Base-by-base conservation (phyloP, 2,888 invertebrate species). In the Ditylenchus weischeri region DNA sequence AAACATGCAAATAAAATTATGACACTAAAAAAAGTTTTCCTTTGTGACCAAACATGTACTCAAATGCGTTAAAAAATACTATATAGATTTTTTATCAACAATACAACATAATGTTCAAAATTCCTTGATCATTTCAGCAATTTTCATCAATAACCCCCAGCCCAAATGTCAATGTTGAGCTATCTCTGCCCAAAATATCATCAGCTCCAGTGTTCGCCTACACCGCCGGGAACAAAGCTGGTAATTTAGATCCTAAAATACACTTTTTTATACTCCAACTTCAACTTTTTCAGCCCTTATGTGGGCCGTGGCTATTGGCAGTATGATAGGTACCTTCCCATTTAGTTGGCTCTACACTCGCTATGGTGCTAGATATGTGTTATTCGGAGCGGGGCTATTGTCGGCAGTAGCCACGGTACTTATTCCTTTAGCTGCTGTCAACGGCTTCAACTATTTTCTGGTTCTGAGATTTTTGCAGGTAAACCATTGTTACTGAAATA, bases 301-400 rank as follows among this genome's bases (percentile, higher is more conserved):
- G 47, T 79, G 78, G 77, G 74, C 77, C 8, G 76, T 78, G 1
- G 78, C 77, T 15, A 69, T 73, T 18, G 79, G 78, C 11, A 75
- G 76, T 8, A 75, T 79, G 59, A 59, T 79, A 8, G 78, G 76
- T 13, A 77, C 77, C 8, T 75, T 76, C 60, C 79, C 79, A 18
- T 73, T 77, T 64, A 78, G 76, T 64, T 75, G 69, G 54, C 67
- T 72, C 0, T 79, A 77, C 62, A 73, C 78, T 11, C 70, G 68
- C 36, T 78, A 66, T 62, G 78, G 79, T 23, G 77, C 78, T 11
- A 70, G 73, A 71, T 75, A n/a, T 49, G 68, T 60, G 54, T 43
- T 58, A 11, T 61, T 57, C 57, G 59, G 35, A n/a, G 61, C 65
- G 19, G 65, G 68, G 3, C 13, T 65, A 38, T 23, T 68, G 15